Base-by-base conservation (phyloP, 2,888 invertebrate genomes). In the Synanthedon myopaeformis region DNA sequence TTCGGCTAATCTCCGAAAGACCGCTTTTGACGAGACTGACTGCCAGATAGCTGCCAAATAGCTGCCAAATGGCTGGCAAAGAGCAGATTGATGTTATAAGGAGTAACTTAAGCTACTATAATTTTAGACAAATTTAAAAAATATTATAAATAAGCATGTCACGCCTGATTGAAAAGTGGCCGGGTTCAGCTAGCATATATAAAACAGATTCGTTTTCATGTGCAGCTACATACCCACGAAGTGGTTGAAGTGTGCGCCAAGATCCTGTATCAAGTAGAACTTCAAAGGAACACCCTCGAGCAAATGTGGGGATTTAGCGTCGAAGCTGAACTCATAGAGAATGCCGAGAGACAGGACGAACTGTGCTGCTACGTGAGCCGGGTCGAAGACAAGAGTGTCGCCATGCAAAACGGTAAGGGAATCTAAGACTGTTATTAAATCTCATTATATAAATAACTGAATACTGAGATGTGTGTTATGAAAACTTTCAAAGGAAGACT, bases 291-390 rank as follows among this genome's bases (percentile, higher is more conserved):
- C 61, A 95, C 96, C 10, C 89, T 96, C 69, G 97, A 97, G 69
- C 95, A 96, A 79, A 96, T 97, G 95, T 98, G 98, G 95, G 98
- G 98, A 65, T 97, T 98, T 89, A 96, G 96, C 60, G 97, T 98
- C 53, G 98, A 98, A 82, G 98, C 98, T 3, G 98, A 98, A 84
- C 90, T 98, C 56, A 96, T 97, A 59, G 97, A 98, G 80, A 98
- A 98, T 82, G 93, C 96, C 10, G 98, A 98, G 79, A 89, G 96
- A 53, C 97, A 98, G 79, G 98, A 98, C 80, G 98, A 98, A 79
- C 92, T 98, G 51, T 97, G 97, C 86, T 97, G 98, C 82, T 98
- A 97, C 86, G 96, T 98, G 67, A 96, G 96, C 83, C 92, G 98
- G 58, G 97, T 98, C 55, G 96, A 97, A 80, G 96, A 96, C 81